A percentile compares a stretch with the other conserved stretches of the same genome.
Conservation (phyloP, 1,140 invertebrate species). For the Diorhabda carinulata region DNA sequence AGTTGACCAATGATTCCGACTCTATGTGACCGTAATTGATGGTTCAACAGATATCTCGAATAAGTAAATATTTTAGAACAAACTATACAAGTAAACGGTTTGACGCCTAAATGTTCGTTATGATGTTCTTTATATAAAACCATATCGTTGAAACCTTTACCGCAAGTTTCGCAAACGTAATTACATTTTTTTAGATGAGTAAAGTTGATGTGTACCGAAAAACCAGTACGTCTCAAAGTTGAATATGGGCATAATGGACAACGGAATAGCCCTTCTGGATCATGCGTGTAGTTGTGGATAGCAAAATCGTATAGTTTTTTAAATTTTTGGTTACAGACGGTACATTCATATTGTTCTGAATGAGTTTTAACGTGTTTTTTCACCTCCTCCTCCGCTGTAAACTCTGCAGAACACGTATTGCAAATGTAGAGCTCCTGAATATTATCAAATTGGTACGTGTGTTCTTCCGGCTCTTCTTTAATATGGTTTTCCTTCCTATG, state of each 20-base stretch:
- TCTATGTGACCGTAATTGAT: conserved; percentile 35
- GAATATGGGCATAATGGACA: conserved; percentile 35
- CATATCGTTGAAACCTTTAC: conserved; percentile 49
- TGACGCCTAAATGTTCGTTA: conserved; percentile 65
- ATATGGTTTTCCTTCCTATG: conserved; percentile 29
- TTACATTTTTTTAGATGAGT: conserved; percentile 43
- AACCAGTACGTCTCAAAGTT: conserved; percentile 27
- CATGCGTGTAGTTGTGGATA: conserved; percentile 29
- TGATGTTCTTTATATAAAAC: conserved; percentile 51
- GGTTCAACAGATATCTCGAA: conserved; percentile 36
- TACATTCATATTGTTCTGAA: conserved; percentile 32
- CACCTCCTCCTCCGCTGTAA: conserved; percentile 30
- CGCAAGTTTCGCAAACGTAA: conserved; percentile 51
- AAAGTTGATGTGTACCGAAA: conserved; percentile 36
- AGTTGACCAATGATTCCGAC: conserved; percentile 36
- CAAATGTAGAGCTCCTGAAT: conserved; percentile 35
- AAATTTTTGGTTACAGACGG: conserved; percentile 32
- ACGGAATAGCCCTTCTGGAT: conserved; percentile 24
- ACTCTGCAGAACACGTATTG: conserved; percentile 38
- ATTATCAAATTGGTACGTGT: conserved; percentile 34
- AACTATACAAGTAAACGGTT: conserved; percentile 52
- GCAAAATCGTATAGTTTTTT: conserved; percentile 33
- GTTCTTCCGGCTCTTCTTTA: conserved; percentile 21
- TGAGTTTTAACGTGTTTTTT: conserved; percentile 33
- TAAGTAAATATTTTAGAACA: conserved; percentile 36